Evolutionary conservation across 2,797 vertebrate genomes (phyloP), one percentile per base, ranked within the genome.

Genomic region (Squalus acanthias): DNA sequence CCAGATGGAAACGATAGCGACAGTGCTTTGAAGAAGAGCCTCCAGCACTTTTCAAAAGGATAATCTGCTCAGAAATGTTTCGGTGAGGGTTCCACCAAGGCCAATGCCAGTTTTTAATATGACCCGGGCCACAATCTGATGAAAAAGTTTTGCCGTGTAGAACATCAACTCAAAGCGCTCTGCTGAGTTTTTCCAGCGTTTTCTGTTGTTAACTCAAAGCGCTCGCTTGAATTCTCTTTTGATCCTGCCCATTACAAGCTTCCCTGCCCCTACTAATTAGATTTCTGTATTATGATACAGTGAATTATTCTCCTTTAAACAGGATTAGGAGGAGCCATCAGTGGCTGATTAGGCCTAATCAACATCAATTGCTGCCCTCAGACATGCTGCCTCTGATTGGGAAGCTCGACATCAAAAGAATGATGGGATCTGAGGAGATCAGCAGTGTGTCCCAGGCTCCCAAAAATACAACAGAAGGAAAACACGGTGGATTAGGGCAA

Each of bases 261-360:
- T 13, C 26, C 69, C 63, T 74, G 82, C 24, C 60, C 96, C 95
- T 96, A 92, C 95, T 63, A 96, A 96, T 67, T 96, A 96, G 96
- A 95, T 96, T 96, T 96, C 76, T 96, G 96, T 60, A 17, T 95
- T 96, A 96, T 85, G 96, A 74, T 0, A 0, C 88, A 60, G 88
- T 96, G 97, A 96, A 96, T 96, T n/a, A n/a, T 96, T 97, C 96
- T 96, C 95, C 97, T 97, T 97, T 97, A 97, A 97, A 97, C 96
- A 15, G n/a, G 97, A 97, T 96, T 97, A 97, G 97, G 97, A 97
- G 96, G 63, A 87, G 96, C 96, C 96, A 97, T 97, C 97, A 97
- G 96, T 96, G 92, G 96, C 97, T 97, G 97, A 97, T 98, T 97
- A 97, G 97, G 96, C 97, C 97, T 97, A 97, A 97, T 96, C 96